A percentile compares a stretch with the other conserved stretches of the same genome.
These are phyloP conservation scores for Spinus olivaceus DNA, from an alignment of 2,797 vertebrate genomes.

Conservation along the genomic window DNA sequence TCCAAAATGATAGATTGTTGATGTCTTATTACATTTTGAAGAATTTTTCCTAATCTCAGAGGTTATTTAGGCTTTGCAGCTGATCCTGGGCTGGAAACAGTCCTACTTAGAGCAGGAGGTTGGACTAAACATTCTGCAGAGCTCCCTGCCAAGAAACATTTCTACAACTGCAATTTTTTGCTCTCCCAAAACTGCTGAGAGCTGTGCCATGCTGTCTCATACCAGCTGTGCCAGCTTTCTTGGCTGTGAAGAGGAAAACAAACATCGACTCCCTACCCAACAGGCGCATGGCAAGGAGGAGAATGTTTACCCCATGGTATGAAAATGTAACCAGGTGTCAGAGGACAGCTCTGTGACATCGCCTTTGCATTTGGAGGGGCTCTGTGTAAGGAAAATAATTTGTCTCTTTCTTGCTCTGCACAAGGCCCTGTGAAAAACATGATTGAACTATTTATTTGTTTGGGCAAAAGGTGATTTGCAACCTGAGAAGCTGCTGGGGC, in stretches of 20 bases:
- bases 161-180: background rate
- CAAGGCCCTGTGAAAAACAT: background rate
- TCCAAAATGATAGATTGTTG: background rate
- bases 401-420: fast-evolving
- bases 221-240: background rate
- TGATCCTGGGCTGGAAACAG: background rate
- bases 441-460: background rate
- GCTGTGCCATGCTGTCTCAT: background rate
- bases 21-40: background rate
- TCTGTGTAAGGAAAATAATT: background rate
- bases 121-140: background rate
- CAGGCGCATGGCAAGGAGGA: background rate
- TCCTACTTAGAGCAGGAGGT: background rate
- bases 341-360: background rate
- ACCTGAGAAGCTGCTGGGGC: fast-evolving
- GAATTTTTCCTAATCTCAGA: background rate
- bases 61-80: background rate
- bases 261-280: background rate
- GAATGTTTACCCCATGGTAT: background rate
- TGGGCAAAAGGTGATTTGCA: background rate
- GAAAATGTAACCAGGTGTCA: background rate
- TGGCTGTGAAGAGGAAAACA: background rate
- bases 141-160: background rate
- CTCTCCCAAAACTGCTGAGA: background rate
- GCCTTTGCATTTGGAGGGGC: background rate